phyloP scores from a whole-genome alignment of 2,797 vertebrate genomes.

The Gobio occitaniae region DNA sequence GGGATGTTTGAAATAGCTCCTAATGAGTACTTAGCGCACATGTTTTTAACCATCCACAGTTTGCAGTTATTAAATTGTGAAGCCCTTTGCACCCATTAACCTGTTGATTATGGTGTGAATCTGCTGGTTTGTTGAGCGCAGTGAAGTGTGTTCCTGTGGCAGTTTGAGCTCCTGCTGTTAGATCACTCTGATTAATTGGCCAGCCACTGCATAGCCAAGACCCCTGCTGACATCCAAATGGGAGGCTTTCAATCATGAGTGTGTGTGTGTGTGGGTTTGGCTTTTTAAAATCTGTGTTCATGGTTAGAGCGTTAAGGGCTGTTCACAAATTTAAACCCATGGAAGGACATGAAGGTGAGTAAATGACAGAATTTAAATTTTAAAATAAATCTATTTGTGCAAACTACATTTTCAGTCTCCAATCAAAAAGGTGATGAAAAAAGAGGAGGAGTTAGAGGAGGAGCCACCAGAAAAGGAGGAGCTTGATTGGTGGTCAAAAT shows the following conservation, averaged over 20 bases:
- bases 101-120: conserved; percentile 41
- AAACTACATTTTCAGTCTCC: conserved; percentile 71
- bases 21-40: conserved; percentile 42
- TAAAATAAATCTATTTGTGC: not conserved
- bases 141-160: conserved; percentile 24
- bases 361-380: not conserved
- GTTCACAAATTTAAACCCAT: not conserved
- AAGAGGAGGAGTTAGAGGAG: conserved; percentile 83
- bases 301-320: conserved; percentile 9
- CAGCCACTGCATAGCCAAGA: conserved; percentile 39
- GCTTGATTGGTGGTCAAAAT: conserved; percentile 98
- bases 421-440: conserved; percentile 78
- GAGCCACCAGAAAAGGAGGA: conserved; percentile 89
- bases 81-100: conserved; percentile 29
- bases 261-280: conserved; percentile 12
- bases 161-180: conserved; percentile 41
- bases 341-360: not conserved
- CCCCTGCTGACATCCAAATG: conserved; percentile 39
- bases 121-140: conserved; percentile 15
- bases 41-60: conserved; percentile 23
- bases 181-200: conserved; percentile 53
- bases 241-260: conserved; percentile 22
- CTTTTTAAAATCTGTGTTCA: conserved; percentile 14
- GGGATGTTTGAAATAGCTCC: conserved; percentile 34
- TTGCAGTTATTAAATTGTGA: conserved; percentile 38